Evolutionary conservation across 2,888 invertebrate species (phyloP).

Genomic region (Dynastes maya): DNA sequence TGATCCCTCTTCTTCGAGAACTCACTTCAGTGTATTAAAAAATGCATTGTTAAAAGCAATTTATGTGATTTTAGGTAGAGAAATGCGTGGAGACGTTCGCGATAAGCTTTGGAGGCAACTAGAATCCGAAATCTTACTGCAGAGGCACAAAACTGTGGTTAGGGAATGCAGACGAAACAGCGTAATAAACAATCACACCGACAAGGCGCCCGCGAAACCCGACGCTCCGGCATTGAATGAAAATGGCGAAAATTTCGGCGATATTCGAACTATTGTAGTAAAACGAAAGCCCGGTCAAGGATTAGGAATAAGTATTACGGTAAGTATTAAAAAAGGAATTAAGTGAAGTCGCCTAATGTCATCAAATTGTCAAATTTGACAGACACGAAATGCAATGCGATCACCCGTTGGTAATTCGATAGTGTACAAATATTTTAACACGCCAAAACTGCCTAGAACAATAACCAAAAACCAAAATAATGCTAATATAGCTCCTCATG

Average conservation of each 20-base stretch:
- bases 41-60: too few species aligned
- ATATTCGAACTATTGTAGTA: conserved; percentile 78
- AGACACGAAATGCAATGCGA: too few species aligned
- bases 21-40: too few species aligned
- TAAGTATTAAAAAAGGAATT: conserved; percentile 65
- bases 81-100: conserved; percentile 85
- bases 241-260: conserved; percentile 69
- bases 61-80: conserved; percentile 70
- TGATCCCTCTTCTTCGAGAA: too few species aligned
- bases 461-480: too few species aligned
- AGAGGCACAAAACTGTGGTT: conserved; percentile 87
- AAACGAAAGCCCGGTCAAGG: conserved; percentile 84
- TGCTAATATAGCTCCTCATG: too few species aligned
- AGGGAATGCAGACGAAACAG: conserved; percentile 76
- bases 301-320: conserved; percentile 89
- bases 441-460: too few species aligned
- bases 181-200: conserved; percentile 61
- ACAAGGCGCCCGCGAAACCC: conserved; percentile 62
- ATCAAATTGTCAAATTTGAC: too few species aligned
- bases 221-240: conserved; percentile 65
- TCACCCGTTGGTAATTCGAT: too few species aligned
- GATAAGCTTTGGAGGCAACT: conserved; percentile 87
- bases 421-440: too few species aligned
- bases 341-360: neutral
- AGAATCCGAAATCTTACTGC: conserved; percentile 89